Evolutionary conservation across 2,888 invertebrate genomes (phyloP), one percentile per base, ranked within the genome.

Genomic region (Aleiodes alternator): DNA sequence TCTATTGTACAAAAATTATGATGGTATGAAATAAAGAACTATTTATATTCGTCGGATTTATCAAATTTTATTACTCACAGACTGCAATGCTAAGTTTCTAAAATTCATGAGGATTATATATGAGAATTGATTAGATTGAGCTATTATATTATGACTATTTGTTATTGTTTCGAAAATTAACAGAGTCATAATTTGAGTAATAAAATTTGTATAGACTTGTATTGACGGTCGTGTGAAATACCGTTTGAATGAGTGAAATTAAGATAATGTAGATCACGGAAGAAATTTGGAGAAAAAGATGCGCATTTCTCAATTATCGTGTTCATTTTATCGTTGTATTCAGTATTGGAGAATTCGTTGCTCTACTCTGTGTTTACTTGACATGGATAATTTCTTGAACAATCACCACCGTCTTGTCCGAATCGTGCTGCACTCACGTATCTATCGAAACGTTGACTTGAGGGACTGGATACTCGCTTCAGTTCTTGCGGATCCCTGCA

Each of bases 371-470:
- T 94, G 83, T 93, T 93, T 72, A 94, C 91, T 72, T 92, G 91
- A 89, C 96, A 96, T 0, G 94, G 93, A 88, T 95, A 96, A 1
- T 93, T 86, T 78, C 90, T 86, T 1, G 92, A 82, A 83, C 96
- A 96, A 85, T 96, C 95, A 80, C 94, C 93, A 82, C 94, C 93
- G 81, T 96, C 95, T 87, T 96, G 96, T 0, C 96, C 96, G 83
- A 95, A 94, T 82, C 96, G 92, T 0, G 96, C 96, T 0, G 96
- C 95, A 86, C 94, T 94, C 4, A 96, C 93, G 84, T 96, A 95
- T 84, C 93, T 92, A 90, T 95, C 95, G 90, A 96, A 96, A 75
- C 94, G 91, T 34, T 94, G 89, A 23, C 95, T 95, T 76, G 94
- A 94, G 80, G 92, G 91, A 88, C 95, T 96, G 93, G 73, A 90